phyloP scores from a whole-genome alignment of 92 coral and sea anemone genomes.

The Palythoa heliodiscus region DNA sequence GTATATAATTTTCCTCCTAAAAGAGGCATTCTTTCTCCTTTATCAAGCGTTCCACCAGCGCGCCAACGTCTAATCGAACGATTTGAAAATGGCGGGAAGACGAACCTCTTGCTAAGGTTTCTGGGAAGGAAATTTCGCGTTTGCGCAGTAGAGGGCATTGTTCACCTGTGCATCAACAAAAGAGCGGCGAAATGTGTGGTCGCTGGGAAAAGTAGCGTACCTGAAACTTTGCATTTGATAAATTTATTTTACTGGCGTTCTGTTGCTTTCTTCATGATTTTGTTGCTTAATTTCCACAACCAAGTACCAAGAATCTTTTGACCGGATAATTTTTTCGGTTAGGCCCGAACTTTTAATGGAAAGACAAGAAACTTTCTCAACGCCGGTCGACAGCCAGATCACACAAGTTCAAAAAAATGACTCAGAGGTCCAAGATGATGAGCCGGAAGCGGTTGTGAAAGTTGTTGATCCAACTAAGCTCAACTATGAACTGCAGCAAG shows the following conservation, averaged over 20 bases:
- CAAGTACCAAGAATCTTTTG: constrained; percentile 19
- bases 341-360: constrained; percentile 18
- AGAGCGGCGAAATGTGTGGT: constrained; percentile 63
- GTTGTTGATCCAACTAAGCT: constrained; percentile 77
- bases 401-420: constrained; percentile 25
- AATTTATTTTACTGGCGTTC: background rate
- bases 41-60: constrained; percentile 17
- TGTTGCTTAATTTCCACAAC: constrained; percentile 46
- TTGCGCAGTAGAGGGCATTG: constrained; percentile 75
- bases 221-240: constrained; percentile 31
- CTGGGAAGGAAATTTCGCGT: constrained; percentile 56
- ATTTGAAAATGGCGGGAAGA: constrained; percentile 94
- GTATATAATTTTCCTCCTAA: constrained; percentile 68
- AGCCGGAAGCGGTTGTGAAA: constrained; percentile 53
- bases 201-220: constrained; percentile 42
- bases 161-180: constrained; percentile 91
- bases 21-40: constrained; percentile 74
- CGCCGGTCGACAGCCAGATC: constrained; percentile 37
- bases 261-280: constrained; percentile 24
- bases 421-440: constrained; percentile 48
- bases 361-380: constrained; percentile 27
- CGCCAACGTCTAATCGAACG: constrained; percentile 48
- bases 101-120: background rate
- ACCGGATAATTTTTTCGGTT: background rate
- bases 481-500: constrained; percentile 92